phyloP scores from a whole-genome alignment of 2,797 vertebrate genomes.

The Sebastiscus tertius region DNA sequence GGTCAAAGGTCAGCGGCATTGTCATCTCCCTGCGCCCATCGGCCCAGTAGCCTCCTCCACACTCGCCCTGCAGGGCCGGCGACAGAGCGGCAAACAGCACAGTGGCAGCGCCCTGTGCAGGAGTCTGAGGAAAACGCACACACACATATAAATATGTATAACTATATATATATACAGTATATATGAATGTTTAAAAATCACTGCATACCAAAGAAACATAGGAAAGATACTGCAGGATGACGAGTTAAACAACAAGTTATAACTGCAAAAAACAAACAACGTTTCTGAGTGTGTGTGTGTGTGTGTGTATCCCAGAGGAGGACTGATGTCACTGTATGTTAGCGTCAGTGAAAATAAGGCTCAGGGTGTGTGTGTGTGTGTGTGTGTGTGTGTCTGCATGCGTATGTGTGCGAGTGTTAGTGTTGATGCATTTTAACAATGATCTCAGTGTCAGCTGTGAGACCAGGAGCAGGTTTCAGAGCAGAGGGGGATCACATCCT shows the following conservation, averaged over 20 bases:
- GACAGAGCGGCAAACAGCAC: slow-evolving; percentile 82
- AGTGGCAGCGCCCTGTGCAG: slow-evolving; percentile 86
- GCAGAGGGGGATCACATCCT: slow-evolving; percentile 37
- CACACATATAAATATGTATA: not conserved
- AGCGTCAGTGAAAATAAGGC: slow-evolving; percentile 44
- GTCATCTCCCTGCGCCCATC: slow-evolving; percentile 83
- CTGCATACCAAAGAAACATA: slow-evolving; percentile 7
- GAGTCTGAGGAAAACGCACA: slow-evolving; percentile 76
- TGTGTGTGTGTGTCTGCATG: slow-evolving; percentile 7
- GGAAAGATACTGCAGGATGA: slow-evolving; percentile 18
- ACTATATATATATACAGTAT: not conserved
- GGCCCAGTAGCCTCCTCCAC: slow-evolving; percentile 85
- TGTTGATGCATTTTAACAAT: slow-evolving; percentile 60
- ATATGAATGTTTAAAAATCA: not conserved
- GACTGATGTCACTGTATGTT: slow-evolving; percentile 48
- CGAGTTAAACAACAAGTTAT: slow-evolving; percentile 57
- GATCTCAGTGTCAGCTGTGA: slow-evolving; percentile 62
- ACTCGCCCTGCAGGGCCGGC: slow-evolving; percentile 82
- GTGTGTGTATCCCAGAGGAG: slow-evolving; percentile 43
- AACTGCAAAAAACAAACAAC: slow-evolving; percentile 29
- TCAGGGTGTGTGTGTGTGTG: slow-evolving; percentile 21
- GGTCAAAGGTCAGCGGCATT: slow-evolving; percentile 76
- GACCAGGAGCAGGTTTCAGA: slow-evolving; percentile 64
- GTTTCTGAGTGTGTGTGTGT: slow-evolving; percentile 5
- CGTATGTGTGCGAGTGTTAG: slow-evolving; percentile 9